Conservation (phyloP, 2,888 invertebrate species). For the Volucella inanis region DNA sequence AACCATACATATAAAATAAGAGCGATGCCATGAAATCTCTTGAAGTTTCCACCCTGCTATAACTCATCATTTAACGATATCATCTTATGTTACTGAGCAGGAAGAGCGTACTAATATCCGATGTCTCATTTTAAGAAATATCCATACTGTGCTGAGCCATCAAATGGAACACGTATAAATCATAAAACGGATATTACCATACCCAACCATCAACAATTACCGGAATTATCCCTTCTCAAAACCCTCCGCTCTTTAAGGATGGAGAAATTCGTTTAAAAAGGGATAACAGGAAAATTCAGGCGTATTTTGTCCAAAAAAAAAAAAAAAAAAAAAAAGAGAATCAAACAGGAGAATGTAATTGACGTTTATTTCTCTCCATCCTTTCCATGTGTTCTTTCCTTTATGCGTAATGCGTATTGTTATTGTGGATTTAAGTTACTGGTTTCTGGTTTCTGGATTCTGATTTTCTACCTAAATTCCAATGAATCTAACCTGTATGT, state of each 20-base stretch:
- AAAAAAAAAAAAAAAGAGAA: background rate
- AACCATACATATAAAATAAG: too few relatives aligned
- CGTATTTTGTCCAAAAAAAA: constrained; percentile 4
- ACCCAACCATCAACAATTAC: background rate
- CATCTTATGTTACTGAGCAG: constrained; percentile 3
- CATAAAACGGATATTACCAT: constrained; percentile 56
- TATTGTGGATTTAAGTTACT: background rate
- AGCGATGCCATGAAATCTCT: background rate
- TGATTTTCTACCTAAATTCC: background rate
- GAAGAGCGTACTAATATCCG: constrained; percentile 14
- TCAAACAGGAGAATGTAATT: constrained; percentile 50
- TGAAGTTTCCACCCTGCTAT: constrained; percentile 8
- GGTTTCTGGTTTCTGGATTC: too few relatives aligned
- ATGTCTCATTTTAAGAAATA: constrained; percentile 26
- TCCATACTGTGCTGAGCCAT: background rate
- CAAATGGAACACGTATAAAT: constrained; percentile 43
- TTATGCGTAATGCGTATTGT: constrained; percentile 1
- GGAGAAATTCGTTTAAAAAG: constrained; percentile 45
- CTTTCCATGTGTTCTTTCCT: constrained; percentile 16
- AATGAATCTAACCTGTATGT: constrained; percentile 11
- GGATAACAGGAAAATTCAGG: constrained; percentile 57
- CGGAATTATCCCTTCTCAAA: constrained; percentile 19
- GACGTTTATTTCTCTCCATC: constrained; percentile 64
- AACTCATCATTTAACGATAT: constrained; percentile 41
- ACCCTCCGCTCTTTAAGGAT: background rate